Base-by-base conservation (phyloP, 2,113 vertebrate genomes). In the Antechinus flavipes region DNA sequence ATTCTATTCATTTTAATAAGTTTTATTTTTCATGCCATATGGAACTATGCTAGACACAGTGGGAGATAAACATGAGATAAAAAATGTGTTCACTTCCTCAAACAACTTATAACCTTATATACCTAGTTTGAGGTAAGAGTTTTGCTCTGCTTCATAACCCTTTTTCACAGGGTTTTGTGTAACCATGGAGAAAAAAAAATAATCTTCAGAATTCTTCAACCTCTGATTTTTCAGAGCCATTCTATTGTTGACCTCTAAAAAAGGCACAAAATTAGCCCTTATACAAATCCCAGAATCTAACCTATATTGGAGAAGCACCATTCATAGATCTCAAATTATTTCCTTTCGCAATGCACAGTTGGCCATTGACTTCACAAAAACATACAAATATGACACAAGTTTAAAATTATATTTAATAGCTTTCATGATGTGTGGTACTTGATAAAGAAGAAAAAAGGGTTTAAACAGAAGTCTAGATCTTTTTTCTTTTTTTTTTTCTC, bases 391-490 rank as follows among this genome's bases (percentile, higher is more conserved):
- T 91, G 95, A 95, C 95, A 97, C 96, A 97, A 96, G 95, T 97
- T 97, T 97, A 35, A 98, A 98, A 97, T 97, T 97, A 90, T 68
- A 96, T 96, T 97, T 97, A 98, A 98, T 97, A 35, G 0, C 90
- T 94, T 50, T 93, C 96, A 47, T 96, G 95, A 93, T 92, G 93
- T 92, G 90, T 76, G 96, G 58, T 95, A 84, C 92, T 95, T 94
- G 94, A 95, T 94, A 93, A 97, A 97, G 89, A 94, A 93, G 68
- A 16, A n/a, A 8, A 35, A 50, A 93, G 91, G 11, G 56, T 84
- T 96, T 68, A 93, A n/a, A 24, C 12, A 93, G 94, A 97, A 93
- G 27, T 90, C 95, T 91, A 42, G 42, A 54, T 93, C 52, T 53
- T 93, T 95, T 95, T n/a, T 93, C 2, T 61, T 61, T 61, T n/a